These are phyloP conservation scores for Heliconius ismenius DNA, from an alignment of 2,888 invertebrate genomes.

Conservation along the genomic window DNA sequence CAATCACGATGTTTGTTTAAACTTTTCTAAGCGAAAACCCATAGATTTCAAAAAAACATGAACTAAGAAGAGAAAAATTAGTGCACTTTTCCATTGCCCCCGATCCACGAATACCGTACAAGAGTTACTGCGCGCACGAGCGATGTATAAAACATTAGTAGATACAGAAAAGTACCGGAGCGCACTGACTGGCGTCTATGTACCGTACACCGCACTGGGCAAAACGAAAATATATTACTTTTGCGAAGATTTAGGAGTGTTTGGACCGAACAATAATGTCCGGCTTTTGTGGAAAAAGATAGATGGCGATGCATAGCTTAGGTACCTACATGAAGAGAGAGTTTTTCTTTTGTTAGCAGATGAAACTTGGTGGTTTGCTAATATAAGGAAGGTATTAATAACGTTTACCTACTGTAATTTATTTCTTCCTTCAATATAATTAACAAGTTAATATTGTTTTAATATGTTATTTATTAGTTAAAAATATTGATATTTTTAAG, in stretches of 20 bases:
- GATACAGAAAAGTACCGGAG: constrained; percentile 75
- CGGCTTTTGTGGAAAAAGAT: constrained; percentile 83
- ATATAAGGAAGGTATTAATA: constrained; percentile 70
- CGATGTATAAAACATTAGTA: constrained; percentile 79
- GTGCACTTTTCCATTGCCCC: constrained; percentile 62
- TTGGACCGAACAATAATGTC: constrained; percentile 84
- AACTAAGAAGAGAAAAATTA: constrained; percentile 59
- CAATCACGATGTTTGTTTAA: constrained; percentile 59
- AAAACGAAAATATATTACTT: constrained; percentile 83
- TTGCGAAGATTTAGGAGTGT: constrained; percentile 83
- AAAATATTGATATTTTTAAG: not conserved
- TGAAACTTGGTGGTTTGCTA: constrained; percentile 69
- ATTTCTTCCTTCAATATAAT: not conserved
- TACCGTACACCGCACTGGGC: constrained; percentile 77
- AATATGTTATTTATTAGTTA: not conserved
- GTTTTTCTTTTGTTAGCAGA: constrained; percentile 79
- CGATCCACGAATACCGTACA: constrained; percentile 49
- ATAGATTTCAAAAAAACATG: constrained; percentile 60
- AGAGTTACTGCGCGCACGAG: constrained; percentile 54
- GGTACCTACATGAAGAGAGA: constrained; percentile 65
- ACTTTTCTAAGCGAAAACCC: constrained; percentile 62
- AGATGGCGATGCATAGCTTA: constrained; percentile 80
- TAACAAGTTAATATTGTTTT: not conserved
- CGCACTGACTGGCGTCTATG: constrained; percentile 70
- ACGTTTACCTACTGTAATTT: constrained; percentile 54